Percentiles rank a stretch among this genome's conserved stretches.
Evolutionary conservation across 2,888 invertebrate species (phyloP).

Genomic region (Dasypogon diadema): DNA sequence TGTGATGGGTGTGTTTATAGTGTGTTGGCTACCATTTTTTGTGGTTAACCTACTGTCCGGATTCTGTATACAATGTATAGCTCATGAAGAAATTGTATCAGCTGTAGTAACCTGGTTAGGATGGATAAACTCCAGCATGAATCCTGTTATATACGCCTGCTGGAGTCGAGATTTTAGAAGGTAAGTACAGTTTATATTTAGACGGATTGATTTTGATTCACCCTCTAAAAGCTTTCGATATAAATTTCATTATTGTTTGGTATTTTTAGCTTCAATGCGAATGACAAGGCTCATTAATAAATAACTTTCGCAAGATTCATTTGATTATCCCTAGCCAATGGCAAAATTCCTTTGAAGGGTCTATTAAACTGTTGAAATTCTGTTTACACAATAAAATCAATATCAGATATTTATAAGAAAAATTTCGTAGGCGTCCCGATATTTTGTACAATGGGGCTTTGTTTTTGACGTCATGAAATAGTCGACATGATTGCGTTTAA

Average conservation of each 20-base stretch:
- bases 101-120: slow-evolving; percentile 94
- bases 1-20: slow-evolving; percentile 96
- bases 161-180: slow-evolving; percentile 97
- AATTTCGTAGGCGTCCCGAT: too few relatives aligned
- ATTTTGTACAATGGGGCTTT: too few relatives aligned
- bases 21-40: slow-evolving; percentile 98
- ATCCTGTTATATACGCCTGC: slow-evolving; percentile 98
- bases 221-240: too few relatives aligned
- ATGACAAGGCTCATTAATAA: neutral
- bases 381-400: too few relatives aligned
- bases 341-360: too few relatives aligned
- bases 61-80: slow-evolving; percentile 88
- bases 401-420: too few relatives aligned
- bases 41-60: slow-evolving; percentile 93
- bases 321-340: neutral
- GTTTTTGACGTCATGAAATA: too few relatives aligned
- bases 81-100: slow-evolving; percentile 87
- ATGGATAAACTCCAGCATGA: slow-evolving; percentile 97
- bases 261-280: neutral
- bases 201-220: neutral
- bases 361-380: too few relatives aligned
- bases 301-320: neutral
- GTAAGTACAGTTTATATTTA: slow-evolving; percentile 70
- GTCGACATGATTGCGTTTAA: too few relatives aligned
- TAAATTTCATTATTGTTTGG: neutral